phyloP scores from a whole-genome alignment of 2,113 vertebrate species.

The Mesocricetus auratus region DNA sequence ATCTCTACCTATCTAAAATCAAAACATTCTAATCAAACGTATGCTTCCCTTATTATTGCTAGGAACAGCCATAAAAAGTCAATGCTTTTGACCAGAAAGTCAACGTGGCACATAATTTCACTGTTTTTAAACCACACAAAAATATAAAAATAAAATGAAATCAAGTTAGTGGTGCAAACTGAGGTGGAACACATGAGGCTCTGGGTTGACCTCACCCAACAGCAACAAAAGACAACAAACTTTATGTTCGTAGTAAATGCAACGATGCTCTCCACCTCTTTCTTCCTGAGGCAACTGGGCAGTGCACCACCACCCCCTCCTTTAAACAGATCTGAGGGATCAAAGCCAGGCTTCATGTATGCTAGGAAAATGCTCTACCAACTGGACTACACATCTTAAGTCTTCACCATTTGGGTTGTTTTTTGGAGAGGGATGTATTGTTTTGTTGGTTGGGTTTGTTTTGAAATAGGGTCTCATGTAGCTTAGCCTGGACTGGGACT shows the following conservation, averaged over 20 bases:
- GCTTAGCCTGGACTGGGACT: background rate
- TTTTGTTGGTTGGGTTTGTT: background rate
- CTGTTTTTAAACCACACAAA: slow-evolving; percentile 15
- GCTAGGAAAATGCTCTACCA: background rate
- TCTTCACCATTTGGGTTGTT: background rate
- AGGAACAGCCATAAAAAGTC: background rate
- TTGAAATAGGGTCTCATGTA: background rate
- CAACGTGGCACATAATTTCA: background rate
- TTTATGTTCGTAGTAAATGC: slow-evolving; percentile 2
- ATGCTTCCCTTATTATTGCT: background rate
- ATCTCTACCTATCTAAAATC: background rate
- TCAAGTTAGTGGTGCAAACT: background rate
- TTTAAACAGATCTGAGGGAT: background rate
- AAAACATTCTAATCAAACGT: background rate
- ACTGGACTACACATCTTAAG: background rate
- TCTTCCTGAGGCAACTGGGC: background rate
- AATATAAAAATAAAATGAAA: background rate
- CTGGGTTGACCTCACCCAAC: background rate
- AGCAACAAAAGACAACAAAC: background rate
- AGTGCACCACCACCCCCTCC: background rate
- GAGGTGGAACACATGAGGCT: background rate
- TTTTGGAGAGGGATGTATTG: background rate
- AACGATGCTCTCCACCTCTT: background rate
- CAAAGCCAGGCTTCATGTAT: background rate
- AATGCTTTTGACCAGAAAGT: background rate